phyloP scores from a whole-genome alignment of 2,888 invertebrate genomes.

The Dolichomitus sp. region DNA sequence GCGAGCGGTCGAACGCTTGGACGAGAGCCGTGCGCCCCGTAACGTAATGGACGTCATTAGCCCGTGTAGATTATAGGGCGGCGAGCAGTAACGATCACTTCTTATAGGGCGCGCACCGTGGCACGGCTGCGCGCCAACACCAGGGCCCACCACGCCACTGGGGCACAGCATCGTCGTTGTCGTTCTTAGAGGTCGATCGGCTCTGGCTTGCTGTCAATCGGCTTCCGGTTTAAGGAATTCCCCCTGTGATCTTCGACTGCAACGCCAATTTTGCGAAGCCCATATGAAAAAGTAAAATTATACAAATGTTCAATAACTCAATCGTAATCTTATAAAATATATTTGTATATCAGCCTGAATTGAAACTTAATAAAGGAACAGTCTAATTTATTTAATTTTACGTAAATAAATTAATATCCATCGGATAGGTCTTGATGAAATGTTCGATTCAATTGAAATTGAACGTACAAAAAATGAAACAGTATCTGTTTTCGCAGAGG shows the following conservation, averaged over 20 bases:
- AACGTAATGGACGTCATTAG: constrained; percentile 86
- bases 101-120: constrained; percentile 83
- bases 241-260: neutral
- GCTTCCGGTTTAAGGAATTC: constrained; percentile 64
- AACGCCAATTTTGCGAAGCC: neutral
- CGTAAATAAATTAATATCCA: neutral
- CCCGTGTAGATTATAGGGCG: constrained; percentile 86
- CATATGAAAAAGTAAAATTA: neutral
- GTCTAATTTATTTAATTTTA: neutral
- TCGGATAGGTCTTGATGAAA: neutral
- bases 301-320: neutral
- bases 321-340: neutral
- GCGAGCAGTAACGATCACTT: constrained; percentile 86
- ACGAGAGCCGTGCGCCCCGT: constrained; percentile 75
- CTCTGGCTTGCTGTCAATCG: constrained; percentile 66
- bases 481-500: neutral
- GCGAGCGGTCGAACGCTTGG: constrained; percentile 73
- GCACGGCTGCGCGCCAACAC: constrained; percentile 73
- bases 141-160: constrained; percentile 75
- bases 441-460: neutral
- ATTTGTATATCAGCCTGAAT: neutral
- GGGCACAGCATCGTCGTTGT: constrained; percentile 61
- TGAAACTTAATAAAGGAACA: neutral
- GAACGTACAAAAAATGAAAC: no score
- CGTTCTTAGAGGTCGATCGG: constrained; percentile 77